Evolutionary conservation across 2,113 vertebrate genomes (phyloP), one percentile per base, ranked within the genome.

Genomic region (Sarotherodon lohbergeri): DNA sequence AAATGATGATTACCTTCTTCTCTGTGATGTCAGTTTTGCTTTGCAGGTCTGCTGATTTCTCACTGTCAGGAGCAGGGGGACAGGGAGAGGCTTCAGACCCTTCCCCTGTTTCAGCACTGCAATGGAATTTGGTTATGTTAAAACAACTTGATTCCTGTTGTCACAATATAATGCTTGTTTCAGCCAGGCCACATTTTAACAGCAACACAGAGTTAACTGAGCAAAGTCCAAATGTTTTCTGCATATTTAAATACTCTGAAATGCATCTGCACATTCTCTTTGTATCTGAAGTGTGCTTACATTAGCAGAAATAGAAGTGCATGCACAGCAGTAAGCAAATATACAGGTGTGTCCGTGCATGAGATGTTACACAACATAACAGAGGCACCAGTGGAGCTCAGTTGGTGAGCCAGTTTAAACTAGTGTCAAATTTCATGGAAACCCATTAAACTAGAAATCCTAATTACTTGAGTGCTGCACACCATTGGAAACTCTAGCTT

Each of bases 1-100:
- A 81, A 39, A n/a, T 71, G 10, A 73, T 50, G 48, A 39, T 52
- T 93, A 98, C 98, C 95, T 98, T 98, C 90, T 97, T 98, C 81
- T 96, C 86, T 0, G 89, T 93, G 87, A 97, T 36, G 78, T 97
- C 96, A 36, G 90, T 94, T 34, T 84, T 91, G 73, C 92, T 83
- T 0, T 86, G 84, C n/a, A 59, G 55, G 63, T 93, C 87, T 39
- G 80, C 4, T 89, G 80, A 46, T 22, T 36, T 78, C 13, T 63
- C 68, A 86, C 32, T 8, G 12, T 93, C 89, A 8, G 89, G 39
- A 56, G 68, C 76, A 59, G 91, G 13, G 1, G 41, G 27, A 88
- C 27, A 52, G 3, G 81, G 17, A 54, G 85, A 10, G 1, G 80
- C 6, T 81, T 92, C 90, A 13, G 90, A 54, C 27, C 8, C 80